These are phyloP conservation scores for Amphimallon solstitiale DNA, from an alignment of 2,888 invertebrate species.

Conservation along the genomic window DNA sequence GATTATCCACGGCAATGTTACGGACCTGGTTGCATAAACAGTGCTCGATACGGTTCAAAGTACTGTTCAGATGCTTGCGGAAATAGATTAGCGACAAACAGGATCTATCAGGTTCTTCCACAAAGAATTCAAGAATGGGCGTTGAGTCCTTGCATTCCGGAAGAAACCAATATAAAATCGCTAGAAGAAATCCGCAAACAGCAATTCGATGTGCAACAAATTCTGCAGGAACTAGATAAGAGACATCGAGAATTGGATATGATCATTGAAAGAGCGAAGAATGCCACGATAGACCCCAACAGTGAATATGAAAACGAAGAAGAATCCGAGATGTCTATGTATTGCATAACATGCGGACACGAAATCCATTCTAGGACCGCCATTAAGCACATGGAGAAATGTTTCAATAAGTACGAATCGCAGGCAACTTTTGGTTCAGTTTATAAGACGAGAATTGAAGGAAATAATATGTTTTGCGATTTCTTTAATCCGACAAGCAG, in stretches of 20 bases:
- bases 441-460: conserved; percentile 93
- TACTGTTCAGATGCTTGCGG: conserved; percentile 96
- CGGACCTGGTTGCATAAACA: conserved; percentile 86
- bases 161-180: conserved; percentile 74
- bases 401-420: conserved; percentile 97
- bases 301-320: conserved; percentile 72
- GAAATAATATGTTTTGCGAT: conserved; percentile 98
- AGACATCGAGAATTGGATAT: conserved; percentile 82
- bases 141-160: conserved; percentile 84
- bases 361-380: conserved; percentile 93
- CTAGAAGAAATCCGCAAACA: conserved; percentile 75
- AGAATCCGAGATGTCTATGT: conserved; percentile 82
- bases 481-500: conserved; percentile 88
- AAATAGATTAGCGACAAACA: conserved; percentile 83
- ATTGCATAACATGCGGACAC: conserved; percentile 97
- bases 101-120: conserved; percentile 79
- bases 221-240: conserved; percentile 82
- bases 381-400: conserved; percentile 97
- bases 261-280: conserved; percentile 81
- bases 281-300: conserved; percentile 73
- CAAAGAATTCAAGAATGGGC: conserved; percentile 93
- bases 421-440: conserved; percentile 96
- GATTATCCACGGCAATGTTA: conserved; percentile 84
- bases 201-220: conserved; percentile 80
- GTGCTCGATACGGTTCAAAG: conserved; percentile 83